phyloP scores from a whole-genome alignment of 1,140 invertebrate species.

The Bombus consobrinus region DNA sequence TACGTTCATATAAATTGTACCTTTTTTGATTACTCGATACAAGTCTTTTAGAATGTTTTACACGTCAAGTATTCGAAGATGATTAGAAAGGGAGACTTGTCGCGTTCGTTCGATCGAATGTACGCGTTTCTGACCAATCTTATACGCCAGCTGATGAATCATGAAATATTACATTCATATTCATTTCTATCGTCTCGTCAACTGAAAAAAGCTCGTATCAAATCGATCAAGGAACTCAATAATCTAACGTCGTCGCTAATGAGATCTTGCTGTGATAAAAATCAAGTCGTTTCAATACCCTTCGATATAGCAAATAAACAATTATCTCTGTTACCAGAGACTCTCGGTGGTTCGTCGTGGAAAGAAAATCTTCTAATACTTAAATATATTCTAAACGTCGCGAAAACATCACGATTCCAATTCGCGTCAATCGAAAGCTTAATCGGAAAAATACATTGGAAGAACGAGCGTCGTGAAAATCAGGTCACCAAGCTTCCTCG shows the following conservation, averaged over 20 bases:
- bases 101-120: neutral
- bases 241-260: conserved; percentile 4
- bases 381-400: neutral
- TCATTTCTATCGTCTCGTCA: neutral
- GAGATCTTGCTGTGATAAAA: conserved; percentile 1
- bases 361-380: neutral
- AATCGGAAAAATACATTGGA: neutral
- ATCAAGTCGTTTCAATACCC: neutral
- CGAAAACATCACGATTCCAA: neutral
- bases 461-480: conserved; percentile 5
- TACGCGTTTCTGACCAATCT: conserved; percentile 24
- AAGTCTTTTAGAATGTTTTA: conserved; percentile 32
- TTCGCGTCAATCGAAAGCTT: neutral
- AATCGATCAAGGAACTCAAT: conserved; percentile 4
- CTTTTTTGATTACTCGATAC: conserved; percentile 28
- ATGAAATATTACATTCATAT: neutral
- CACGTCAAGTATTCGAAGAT: neutral
- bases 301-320: neutral
- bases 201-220: neutral
- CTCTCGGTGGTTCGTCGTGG: neutral
- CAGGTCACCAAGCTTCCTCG: neutral
- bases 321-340: neutral
- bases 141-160: neutral
- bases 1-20: conserved; percentile 35
- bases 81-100: neutral